phyloP scores from a whole-genome alignment of 2,113 vertebrate genomes.

The human (Homo sapiens) region GRCh38 chr7:78734001-78734500 shows the following conservation, averaged over 20 bases:
- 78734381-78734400: background rate
- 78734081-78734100: conserved; percentile 42
- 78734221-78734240: conserved; percentile 19
- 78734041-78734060: conserved; percentile 34
- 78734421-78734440: background rate
- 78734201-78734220: background rate
- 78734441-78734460: background rate
- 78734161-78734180: conserved; percentile 39
- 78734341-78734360: background rate
- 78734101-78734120: conserved; percentile 55
- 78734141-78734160: conserved; percentile 46
- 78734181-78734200: conserved; percentile 32
- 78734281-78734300: background rate
- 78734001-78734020: conserved; percentile 5
- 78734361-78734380: background rate
- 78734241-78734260: background rate
- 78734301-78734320: background rate
- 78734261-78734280: conserved; percentile 35
- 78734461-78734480: background rate
- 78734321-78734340: background rate
- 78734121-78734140: conserved; percentile 54
- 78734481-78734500: background rate
- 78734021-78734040: background rate
- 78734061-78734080: conserved; percentile 47
- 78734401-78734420: background rate